A percentile compares a stretch with the other conserved stretches of the same genome.
phyloP scores from a whole-genome alignment of 2,888 invertebrate genomes.

The Andrena chrysosceles region DNA sequence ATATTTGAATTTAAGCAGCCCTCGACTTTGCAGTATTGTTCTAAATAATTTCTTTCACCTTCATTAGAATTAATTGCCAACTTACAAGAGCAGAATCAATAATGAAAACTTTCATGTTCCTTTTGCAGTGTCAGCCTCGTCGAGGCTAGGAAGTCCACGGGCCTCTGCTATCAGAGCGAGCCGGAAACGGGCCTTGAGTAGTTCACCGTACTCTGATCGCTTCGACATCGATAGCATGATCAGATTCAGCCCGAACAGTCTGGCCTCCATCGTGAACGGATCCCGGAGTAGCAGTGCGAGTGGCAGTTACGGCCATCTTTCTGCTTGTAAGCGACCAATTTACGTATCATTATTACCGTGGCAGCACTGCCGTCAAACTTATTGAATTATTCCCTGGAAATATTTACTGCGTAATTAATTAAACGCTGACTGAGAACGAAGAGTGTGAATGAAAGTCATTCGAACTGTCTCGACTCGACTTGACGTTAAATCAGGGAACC shows the following conservation, averaged over 20 bases:
- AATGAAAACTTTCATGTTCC: neutral
- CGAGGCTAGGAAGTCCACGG: constrained; percentile 90
- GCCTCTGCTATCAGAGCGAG: constrained; percentile 87
- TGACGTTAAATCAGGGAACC: neutral
- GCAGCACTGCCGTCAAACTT: neutral
- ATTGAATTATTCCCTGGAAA: constrained; percentile 18
- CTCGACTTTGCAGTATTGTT: too few species aligned
- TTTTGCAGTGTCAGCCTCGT: constrained; percentile 78
- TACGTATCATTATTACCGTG: neutral
- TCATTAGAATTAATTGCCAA: too few species aligned
- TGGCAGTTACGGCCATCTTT: constrained; percentile 98
- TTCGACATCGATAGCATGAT: constrained; percentile 98
- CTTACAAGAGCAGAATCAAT: neutral
- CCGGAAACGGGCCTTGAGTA: constrained; percentile 96
- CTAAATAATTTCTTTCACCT: too few species aligned
- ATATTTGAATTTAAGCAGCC: too few species aligned
- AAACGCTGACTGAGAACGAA: constrained; percentile 1
- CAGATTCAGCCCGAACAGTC: constrained; percentile 96
- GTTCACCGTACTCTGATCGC: constrained; percentile 97
- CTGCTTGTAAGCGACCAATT: constrained; percentile 89
- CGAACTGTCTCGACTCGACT: neutral
- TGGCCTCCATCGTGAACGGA: constrained; percentile 92
- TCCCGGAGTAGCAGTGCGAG: constrained; percentile 95
- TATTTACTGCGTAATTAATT: constrained; percentile 31
- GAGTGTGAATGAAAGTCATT: neutral